These are phyloP conservation scores for Elachura formosa DNA, from an alignment of 2,113 vertebrate genomes.

Conservation along the genomic window DNA sequence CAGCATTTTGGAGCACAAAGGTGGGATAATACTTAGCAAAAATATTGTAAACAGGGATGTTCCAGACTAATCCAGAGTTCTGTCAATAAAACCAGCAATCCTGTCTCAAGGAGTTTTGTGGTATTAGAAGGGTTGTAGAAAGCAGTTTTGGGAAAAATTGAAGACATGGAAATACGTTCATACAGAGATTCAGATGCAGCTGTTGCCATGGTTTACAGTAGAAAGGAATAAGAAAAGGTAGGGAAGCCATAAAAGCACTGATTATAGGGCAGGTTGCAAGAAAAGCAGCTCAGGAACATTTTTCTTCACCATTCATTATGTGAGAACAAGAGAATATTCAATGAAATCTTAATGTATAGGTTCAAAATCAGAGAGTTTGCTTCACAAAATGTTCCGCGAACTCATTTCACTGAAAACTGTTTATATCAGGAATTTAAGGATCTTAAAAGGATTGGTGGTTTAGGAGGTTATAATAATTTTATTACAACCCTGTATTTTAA, in stretches of 20 bases:
- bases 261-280: background rate
- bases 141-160: background rate
- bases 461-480: background rate
- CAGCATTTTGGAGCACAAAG: background rate
- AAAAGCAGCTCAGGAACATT: background rate
- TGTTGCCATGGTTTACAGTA: background rate
- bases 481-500: background rate
- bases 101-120: background rate
- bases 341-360: background rate
- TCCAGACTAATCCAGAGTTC: background rate
- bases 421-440: background rate
- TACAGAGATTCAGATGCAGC: background rate
- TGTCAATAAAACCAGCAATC: background rate
- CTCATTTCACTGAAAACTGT: background rate
- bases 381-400: background rate
- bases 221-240: background rate
- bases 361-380: background rate
- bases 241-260: background rate
- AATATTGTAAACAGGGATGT: background rate
- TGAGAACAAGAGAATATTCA: background rate
- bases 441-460: background rate
- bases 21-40: background rate
- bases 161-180: background rate
- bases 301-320: background rate
- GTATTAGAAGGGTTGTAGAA: background rate